A percentile compares a stretch with the other conserved stretches of the same genome.
These are phyloP conservation scores for Fragum whitleyi DNA, from an alignment of 2,888 invertebrate species.

Conservation along the genomic window DNA sequence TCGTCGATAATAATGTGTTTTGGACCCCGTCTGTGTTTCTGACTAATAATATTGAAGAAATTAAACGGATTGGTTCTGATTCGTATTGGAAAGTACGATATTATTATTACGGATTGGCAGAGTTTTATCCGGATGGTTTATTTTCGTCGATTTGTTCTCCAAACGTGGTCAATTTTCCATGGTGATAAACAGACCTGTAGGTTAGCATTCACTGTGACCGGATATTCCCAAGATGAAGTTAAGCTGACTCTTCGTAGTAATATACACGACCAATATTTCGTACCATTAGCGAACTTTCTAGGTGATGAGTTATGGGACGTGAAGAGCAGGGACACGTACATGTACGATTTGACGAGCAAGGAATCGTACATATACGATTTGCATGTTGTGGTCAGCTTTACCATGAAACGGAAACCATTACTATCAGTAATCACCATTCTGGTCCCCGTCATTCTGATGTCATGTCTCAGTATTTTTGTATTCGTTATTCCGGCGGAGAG, in stretches of 20 bases:
- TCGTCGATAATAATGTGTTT: constrained; percentile 13
- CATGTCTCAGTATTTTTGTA: constrained; percentile 4
- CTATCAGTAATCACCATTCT: neutral
- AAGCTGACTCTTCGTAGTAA: neutral
- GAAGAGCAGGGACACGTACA: neutral
- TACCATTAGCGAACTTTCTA: neutral
- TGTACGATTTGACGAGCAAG: neutral
- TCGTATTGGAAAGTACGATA: constrained; percentile 5
- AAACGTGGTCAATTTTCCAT: neutral
- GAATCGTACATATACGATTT: neutral
- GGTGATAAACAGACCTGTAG: neutral
- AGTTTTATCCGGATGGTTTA: constrained; percentile 8
- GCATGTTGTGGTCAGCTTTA: neutral
- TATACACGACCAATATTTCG: neutral
- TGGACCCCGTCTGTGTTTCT: constrained; percentile 6
- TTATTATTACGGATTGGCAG: neutral
- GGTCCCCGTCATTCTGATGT: neutral
- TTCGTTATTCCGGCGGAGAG: constrained; percentile 1
- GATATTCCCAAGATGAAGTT: neutral
- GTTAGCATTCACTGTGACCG: neutral
- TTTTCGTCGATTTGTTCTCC: constrained; percentile 7
- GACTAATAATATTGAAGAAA: neutral
- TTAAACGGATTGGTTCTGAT: neutral
- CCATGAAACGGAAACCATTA: neutral
- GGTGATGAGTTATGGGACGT: constrained; percentile 7